Base-by-base conservation (phyloP, 2,113 vertebrate genomes). In the Sciurus niger region DNA sequence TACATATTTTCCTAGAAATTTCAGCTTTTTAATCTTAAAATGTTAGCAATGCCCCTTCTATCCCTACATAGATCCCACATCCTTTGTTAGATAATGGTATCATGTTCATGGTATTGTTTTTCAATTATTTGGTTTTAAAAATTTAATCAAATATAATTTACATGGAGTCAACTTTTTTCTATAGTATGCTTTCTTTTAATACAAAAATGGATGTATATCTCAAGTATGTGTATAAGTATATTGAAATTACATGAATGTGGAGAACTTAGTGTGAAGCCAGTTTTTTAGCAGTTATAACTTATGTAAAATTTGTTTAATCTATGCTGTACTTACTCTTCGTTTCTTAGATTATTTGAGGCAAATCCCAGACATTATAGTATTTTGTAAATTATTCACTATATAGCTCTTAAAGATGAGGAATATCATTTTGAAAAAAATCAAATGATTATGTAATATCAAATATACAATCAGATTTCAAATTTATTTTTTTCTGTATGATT, bases 11-110 rank as follows among this genome's bases (percentile, higher is more conserved):
- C 16, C 40, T 20, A 60, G 83, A 82, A 90, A 25, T 67, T 63
- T 30, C 4, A 68, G 30, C 60, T 84, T 96, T 96, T 94, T 94
- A 63, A 24, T 93, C 80, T 46, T 34, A 88, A 91, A 73, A 73
- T 79, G 18, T 10, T 2, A 51, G 34, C 37, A 79, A 10, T 72
- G 24, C 7, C 18, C 43, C 55, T 53, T 9, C 20, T 22, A 73
- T 43, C 30, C 17, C 28, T n/a, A 4, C 1, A 1, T 14, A 90
- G 17, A 73, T 95, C 7, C 18, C 43, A 95, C 20, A 58, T 85
- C 6, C 43, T 89, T 88, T 46, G 22, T 55, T 95, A 91, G 70
- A 76, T 32, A 58, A 16, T 80, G 18, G 2, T 87, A 10, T 4
- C 90, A 18, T 76, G 58, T 43, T 93, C 37, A 24, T 89, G 34